A percentile compares a stretch with the other conserved stretches of the same genome.
Conservation (phyloP, 1,140 invertebrate species). For the Zaprionus ornatus region DNA sequence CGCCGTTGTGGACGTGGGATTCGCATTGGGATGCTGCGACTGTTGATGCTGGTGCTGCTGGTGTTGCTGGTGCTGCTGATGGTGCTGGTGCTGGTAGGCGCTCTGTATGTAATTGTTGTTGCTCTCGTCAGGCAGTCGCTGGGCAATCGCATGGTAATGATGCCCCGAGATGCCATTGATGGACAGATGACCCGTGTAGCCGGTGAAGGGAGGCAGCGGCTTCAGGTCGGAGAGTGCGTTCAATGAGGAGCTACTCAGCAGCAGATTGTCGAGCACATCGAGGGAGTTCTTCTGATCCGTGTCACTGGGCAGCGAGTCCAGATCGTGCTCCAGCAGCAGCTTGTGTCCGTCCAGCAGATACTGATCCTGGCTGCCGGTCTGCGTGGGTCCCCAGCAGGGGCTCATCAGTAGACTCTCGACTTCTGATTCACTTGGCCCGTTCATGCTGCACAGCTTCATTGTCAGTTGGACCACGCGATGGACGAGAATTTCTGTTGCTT, state of each 20-base stretch:
- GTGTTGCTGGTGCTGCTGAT: constrained; percentile 41
- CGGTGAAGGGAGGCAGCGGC: constrained; percentile 93
- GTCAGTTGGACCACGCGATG: constrained; percentile 70
- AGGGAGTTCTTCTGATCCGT: constrained; percentile 85
- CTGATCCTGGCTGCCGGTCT: constrained; percentile 82
- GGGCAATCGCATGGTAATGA: constrained; percentile 92
- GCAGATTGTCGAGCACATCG: constrained; percentile 87
- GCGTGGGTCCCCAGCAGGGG: constrained; percentile 83
- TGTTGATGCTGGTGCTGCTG: constrained; percentile 35
- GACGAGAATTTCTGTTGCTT: constrained; percentile 39
- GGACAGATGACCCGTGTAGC: constrained; percentile 91
- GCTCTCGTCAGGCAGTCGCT: constrained; percentile 87
- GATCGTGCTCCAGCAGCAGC: constrained; percentile 79
- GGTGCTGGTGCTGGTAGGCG: constrained; percentile 83
- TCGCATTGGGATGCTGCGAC: constrained; percentile 65
- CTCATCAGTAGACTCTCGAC: constrained; percentile 84
- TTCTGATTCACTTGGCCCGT: constrained; percentile 84
- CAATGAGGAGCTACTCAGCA: constrained; percentile 86
- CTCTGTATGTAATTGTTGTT: constrained; percentile 88
- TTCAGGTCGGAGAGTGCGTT: constrained; percentile 91
- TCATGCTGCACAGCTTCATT: constrained; percentile 85
- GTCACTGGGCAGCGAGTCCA: constrained; percentile 82
- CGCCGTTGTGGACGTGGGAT: constrained; percentile 72
- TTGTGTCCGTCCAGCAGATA: constrained; percentile 84
- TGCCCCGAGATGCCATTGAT: constrained; percentile 94